A percentile compares a stretch with the other conserved stretches of the same genome.
Conservation (phyloP, 2,113 vertebrate species). For the Girardinichthys multiradiatus region DNA sequence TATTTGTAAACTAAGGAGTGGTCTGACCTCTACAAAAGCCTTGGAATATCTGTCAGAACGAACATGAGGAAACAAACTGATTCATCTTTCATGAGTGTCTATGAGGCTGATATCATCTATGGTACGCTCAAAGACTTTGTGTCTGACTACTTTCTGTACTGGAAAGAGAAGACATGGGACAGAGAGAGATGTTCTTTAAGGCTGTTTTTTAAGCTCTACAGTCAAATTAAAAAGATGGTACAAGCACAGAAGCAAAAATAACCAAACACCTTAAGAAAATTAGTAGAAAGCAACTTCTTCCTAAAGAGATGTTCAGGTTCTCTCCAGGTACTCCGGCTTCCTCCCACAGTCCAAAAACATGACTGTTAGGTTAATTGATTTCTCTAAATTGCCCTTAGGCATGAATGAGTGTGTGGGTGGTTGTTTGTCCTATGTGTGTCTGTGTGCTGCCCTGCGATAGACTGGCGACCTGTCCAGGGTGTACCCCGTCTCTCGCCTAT, state of each 20-base stretch:
- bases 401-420: too few species aligned
- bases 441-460: too few species aligned
- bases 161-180: conserved; percentile 11
- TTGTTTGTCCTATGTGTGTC: too few species aligned
- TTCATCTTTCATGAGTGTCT: neutral
- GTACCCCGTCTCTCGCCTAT: too few species aligned
- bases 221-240: fast-evolving
- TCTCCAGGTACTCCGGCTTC: too few species aligned
- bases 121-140: conserved; percentile 21
- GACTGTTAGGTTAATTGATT: too few species aligned
- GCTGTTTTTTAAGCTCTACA: neutral
- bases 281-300: fast-evolving
- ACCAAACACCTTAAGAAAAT: neutral
- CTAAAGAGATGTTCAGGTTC: neutral
- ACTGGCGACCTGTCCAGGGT: too few species aligned
- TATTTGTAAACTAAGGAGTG: too few species aligned
- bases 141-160: fast-evolving
- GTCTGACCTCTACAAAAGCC: conserved; percentile 18
- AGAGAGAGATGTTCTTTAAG: neutral
- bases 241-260: neutral
- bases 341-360: too few species aligned
- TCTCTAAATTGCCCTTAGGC: too few species aligned
- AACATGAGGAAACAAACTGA: neutral
- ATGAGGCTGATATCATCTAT: conserved; percentile 33
- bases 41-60: neutral